These are phyloP conservation scores for Diplodus sargus DNA, from an alignment of 2,797 vertebrate species.

Conservation along the genomic window DNA sequence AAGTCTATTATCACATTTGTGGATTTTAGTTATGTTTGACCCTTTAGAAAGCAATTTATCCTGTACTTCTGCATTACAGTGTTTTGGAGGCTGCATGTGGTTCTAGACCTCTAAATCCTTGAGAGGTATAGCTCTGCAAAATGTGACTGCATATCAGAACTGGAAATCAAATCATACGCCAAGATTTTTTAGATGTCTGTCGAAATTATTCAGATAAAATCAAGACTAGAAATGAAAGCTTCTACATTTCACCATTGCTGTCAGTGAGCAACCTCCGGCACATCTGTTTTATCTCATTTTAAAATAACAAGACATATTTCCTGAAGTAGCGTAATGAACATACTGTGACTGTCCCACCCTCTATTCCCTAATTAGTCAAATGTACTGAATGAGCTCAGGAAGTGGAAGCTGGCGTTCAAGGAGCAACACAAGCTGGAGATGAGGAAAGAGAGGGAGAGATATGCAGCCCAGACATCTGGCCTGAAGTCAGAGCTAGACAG, in stretches of 20 bases:
- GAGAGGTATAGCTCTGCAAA: background rate
- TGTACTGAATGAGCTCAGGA: slow-evolving; percentile 91
- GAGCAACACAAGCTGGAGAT: slow-evolving; percentile 91
- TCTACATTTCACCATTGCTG: background rate
- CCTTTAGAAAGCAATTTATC: background rate
- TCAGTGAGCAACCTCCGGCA: background rate
- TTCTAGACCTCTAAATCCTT: background rate
- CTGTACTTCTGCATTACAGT: background rate
- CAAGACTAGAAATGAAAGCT: background rate
- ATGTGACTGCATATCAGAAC: background rate
- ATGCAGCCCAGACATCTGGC: slow-evolving; percentile 81
- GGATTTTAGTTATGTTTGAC: background rate
- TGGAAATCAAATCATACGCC: background rate
- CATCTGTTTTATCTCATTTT: slow-evolving; percentile 3
- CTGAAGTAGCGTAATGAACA: slow-evolving; percentile 10
- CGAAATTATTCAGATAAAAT: slow-evolving; percentile 8
- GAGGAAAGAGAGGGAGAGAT: slow-evolving; percentile 88
- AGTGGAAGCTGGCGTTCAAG: slow-evolving; percentile 91
- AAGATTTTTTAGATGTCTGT: background rate
- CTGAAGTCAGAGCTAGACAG: slow-evolving; percentile 85
- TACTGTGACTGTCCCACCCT: slow-evolving; percentile 25
- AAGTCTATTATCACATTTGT: slow-evolving; percentile 6
- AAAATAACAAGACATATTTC: slow-evolving; percentile 20
- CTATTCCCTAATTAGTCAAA: slow-evolving; percentile 83
- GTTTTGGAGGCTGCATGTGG: background rate